Conservation (phyloP, 2,888 invertebrate species). For the Himalopsyche kuldschensis region DNA sequence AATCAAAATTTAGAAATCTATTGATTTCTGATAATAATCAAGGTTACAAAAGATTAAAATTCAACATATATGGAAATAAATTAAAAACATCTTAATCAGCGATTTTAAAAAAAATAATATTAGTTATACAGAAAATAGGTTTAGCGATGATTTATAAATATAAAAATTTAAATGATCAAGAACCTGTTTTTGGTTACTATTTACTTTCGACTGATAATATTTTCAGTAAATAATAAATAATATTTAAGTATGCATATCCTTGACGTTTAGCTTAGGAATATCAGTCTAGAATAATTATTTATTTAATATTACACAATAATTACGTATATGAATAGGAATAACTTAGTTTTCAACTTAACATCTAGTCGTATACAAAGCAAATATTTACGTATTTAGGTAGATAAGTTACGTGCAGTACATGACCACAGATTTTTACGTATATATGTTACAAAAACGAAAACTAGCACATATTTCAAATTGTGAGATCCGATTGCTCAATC, state of each 20-base stretch:
- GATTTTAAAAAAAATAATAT: background rate
- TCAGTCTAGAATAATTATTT: constrained; percentile 40
- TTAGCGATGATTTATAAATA: background rate
- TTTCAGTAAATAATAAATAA: constrained; percentile 34
- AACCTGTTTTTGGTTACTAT: background rate
- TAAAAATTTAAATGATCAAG: background rate
- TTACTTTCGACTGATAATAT: background rate
- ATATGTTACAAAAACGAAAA: constrained; percentile 9
- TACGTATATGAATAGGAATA: constrained; percentile 40
- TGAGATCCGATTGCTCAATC: background rate
- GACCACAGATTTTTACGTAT: constrained; percentile 31
- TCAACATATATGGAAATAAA: too few species aligned
- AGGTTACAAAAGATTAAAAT: too few species aligned
- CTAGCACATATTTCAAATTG: background rate
- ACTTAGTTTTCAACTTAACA: constrained; percentile 32
- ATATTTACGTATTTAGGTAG: constrained; percentile 39
- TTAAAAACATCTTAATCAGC: background rate
- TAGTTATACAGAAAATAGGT: background rate
- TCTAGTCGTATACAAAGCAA: constrained; percentile 40
- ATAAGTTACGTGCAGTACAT: constrained; percentile 14
- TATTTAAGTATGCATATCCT: constrained; percentile 28
- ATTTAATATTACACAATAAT: constrained; percentile 36
- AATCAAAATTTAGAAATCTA: too few species aligned
- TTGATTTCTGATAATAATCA: too few species aligned
- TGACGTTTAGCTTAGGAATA: constrained; percentile 36